These are phyloP conservation scores for Spicauda simplicius DNA, from an alignment of 2,888 invertebrate species.

Conservation along the genomic window DNA sequence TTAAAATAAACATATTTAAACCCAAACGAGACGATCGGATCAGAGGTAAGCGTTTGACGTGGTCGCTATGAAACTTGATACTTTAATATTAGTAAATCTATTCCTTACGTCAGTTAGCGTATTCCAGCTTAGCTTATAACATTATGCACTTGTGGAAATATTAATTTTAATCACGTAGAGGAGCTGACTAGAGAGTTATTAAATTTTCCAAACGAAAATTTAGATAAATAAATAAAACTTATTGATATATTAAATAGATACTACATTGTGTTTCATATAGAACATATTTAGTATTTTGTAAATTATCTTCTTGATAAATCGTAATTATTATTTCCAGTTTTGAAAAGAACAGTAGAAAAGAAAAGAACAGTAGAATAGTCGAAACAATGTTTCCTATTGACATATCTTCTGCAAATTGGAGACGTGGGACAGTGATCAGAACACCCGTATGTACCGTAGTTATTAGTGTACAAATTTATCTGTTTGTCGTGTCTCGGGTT, in stretches of 20 bases:
- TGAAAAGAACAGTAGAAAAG: too few relatives aligned
- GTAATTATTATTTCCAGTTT: too few relatives aligned
- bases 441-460: conserved; percentile 53
- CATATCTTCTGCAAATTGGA: neutral
- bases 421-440: conserved; percentile 6
- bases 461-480: conserved; percentile 71
- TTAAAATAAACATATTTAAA: conserved; percentile 28
- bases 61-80: conserved; percentile 12
- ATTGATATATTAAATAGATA: too few relatives aligned
- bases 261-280: too few relatives aligned
- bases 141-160: neutral
- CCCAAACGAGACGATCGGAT: conserved; percentile 14
- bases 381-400: neutral
- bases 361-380: neutral
- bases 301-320: too few relatives aligned
- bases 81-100: conserved; percentile 1
- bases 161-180: neutral
- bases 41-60: conserved; percentile 17
- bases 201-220: too few relatives aligned
- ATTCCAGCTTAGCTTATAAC: neutral
- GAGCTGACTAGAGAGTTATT: too few relatives aligned
- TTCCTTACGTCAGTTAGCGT: too few relatives aligned
- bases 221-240: too few relatives aligned
- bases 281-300: too few relatives aligned
- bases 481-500: conserved; percentile 68